These are phyloP conservation scores for Dyspetes luteomarginatus DNA, from an alignment of 2,888 invertebrate genomes.

Conservation along the genomic window DNA sequence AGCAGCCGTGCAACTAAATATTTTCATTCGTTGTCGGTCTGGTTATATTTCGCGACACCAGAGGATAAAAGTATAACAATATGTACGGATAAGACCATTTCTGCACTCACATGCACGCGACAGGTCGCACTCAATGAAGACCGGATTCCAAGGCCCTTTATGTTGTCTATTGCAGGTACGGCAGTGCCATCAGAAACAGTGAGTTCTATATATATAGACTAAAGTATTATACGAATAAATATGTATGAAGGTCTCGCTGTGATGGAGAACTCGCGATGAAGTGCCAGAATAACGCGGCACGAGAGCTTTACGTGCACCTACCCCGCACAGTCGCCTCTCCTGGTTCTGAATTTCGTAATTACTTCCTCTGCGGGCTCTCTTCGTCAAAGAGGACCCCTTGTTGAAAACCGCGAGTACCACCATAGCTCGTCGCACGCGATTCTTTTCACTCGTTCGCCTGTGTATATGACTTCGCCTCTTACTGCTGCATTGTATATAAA, in stretches of 20 bases:
- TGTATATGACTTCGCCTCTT: not conserved
- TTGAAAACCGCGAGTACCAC: conserved; percentile 43
- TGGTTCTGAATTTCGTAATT: conserved; percentile 53
- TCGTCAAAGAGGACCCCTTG: conserved; percentile 47
- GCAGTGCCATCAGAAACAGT: conserved; percentile 10
- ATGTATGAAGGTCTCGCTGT: conserved; percentile 32
- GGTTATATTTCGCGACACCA: too few species aligned
- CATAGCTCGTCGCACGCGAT: not conserved
- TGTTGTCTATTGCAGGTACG: not conserved
- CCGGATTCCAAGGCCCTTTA: conserved; percentile 3
- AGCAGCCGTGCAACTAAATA: too few species aligned
- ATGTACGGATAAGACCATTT: conserved; percentile 21
- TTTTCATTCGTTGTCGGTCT: too few species aligned
- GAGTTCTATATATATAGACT: not conserved
- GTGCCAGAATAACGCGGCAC: not conserved
- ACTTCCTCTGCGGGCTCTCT: conserved; percentile 42
- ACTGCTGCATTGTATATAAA: not conserved
- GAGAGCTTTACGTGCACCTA: not conserved
- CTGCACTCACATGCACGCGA: not conserved
- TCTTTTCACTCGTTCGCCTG: not conserved
- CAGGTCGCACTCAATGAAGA: conserved; percentile 35
- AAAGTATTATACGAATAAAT: conserved; percentile 36
- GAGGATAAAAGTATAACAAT: too few species aligned
- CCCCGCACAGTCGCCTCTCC: conserved; percentile 16
- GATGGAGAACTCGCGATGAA: not conserved